Base-by-base conservation (phyloP, 2,888 invertebrate genomes). In the Diarsia dahlii region DNA sequence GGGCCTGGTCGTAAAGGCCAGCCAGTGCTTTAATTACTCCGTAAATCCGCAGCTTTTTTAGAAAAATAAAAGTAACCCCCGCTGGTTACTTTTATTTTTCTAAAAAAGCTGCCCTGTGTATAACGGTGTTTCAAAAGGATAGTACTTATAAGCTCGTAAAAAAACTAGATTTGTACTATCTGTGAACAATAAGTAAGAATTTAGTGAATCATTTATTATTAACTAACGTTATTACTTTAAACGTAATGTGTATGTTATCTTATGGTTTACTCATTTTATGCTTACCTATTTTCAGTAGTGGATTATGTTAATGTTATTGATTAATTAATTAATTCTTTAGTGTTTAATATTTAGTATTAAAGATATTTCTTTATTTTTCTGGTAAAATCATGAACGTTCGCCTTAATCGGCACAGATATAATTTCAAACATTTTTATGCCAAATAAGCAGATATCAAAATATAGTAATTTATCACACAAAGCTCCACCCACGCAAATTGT, bases 21-120 rank as follows among this genome's bases (percentile, higher is more conserved):
- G 85, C 89, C 90, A 88, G 84, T 84, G 86, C 89, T 92, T 92
- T 93, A 93, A 93, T 93, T 93, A 91, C 91, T 78, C 74, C 80
- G 87, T 88, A 90, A 92, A 92, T 87, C n/a, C n/a, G n/a, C n/a
- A n/a, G n/a, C n/a, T n/a, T n/a, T n/a, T n/a, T n/a, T n/a, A n/a
- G n/a, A n/a, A n/a, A n/a, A n/a, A n/a, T n/a, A n/a, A n/a, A n/a
- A n/a, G n/a, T n/a, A n/a, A n/a, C n/a, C n/a, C n/a, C n/a, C 78
- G 71, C 85, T 65, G 88, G 84, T 85, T 82, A 86, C 63, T 87
- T 87, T 88, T 81, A 76, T 84, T 87, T 84, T 87, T 78, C 45
- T 12, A 84, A 83, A 88, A 88, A 86, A 79, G 82, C 82, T 68
- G 74, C 73, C 73, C 63, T 70, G 71, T 78, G 58, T 72, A 71